Evolutionary conservation across 2,113 vertebrate species (phyloP).

Genomic region (Colossoma macropomum): DNA sequence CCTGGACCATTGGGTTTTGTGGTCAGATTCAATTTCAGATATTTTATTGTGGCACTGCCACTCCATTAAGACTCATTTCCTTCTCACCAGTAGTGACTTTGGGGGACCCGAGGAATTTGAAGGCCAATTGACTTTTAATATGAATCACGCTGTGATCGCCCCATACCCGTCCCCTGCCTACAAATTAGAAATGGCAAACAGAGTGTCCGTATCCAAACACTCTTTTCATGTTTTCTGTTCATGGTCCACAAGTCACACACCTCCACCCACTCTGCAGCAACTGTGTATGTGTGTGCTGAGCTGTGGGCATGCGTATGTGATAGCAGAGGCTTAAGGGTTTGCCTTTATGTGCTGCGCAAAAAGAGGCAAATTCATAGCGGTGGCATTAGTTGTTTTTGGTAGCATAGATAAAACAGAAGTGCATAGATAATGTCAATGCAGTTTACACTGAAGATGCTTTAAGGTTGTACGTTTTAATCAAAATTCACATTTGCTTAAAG

Average conservation of each 20-base stretch:
- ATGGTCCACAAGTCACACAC: constrained; percentile 48
- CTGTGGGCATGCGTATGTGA: constrained; percentile 7
- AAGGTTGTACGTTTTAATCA: too few species aligned
- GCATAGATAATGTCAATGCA: neutral
- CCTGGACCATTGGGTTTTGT: constrained; percentile 75
- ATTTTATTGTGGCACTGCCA: constrained; percentile 64
- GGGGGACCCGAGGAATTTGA: constrained; percentile 78
- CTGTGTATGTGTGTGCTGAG: neutral
- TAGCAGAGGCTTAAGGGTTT: neutral
- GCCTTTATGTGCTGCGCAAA: neutral
- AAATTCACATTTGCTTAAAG: neutral
- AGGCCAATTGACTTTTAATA: constrained; percentile 84
- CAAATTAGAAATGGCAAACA: constrained; percentile 76
- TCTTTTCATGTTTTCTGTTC: constrained; percentile 50
- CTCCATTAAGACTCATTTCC: constrained; percentile 70
- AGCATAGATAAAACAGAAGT: neutral
- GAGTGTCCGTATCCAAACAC: constrained; percentile 55
- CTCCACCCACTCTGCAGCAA: constrained; percentile 44
- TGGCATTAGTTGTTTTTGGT: neutral
- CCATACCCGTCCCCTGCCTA: constrained; percentile 71
- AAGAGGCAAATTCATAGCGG: neutral
- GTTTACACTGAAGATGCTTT: too few species aligned
- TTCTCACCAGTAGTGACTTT: constrained; percentile 68
- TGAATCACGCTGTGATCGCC: constrained; percentile 76
- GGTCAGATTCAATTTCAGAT: constrained; percentile 79